Conservation (phyloP, 2,797 vertebrate genomes). For the Cryptoblepharus egeriae region DNA sequence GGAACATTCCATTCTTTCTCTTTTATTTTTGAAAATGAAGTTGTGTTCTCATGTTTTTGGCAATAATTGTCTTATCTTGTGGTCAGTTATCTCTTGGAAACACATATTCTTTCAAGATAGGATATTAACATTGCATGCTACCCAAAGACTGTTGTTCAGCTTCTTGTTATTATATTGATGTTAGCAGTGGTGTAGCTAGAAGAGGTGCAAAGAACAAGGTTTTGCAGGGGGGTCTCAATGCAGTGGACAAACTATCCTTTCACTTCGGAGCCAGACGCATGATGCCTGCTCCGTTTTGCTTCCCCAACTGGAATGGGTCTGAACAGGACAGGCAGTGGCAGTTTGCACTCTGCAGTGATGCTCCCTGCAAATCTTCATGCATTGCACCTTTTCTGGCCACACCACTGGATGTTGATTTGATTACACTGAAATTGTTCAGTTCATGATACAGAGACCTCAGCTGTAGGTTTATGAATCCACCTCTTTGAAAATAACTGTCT, state of each 20-base stretch:
- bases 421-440: constrained; percentile 26
- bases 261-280: too few species aligned
- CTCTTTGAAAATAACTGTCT: constrained; percentile 24
- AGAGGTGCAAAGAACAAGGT: too few species aligned
- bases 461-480: background rate
- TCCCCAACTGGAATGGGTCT: too few species aligned
- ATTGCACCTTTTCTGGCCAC: too few species aligned
- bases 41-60: constrained; percentile 38
- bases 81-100: constrained; percentile 37
- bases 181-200: too few species aligned
- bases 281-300: too few species aligned
- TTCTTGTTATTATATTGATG: constrained; percentile 32
- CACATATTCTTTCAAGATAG: constrained; percentile 15
- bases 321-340: too few species aligned
- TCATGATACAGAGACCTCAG: constrained; percentile 13
- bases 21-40: constrained; percentile 53
- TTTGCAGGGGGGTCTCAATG: too few species aligned
- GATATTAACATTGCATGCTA: constrained; percentile 17
- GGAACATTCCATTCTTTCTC: constrained; percentile 55
- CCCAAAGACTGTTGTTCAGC: background rate
- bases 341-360: too few species aligned
- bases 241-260: too few species aligned
- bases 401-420: too few species aligned
- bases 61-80: constrained; percentile 2
- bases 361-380: too few species aligned